Percentiles rank a stretch among this genome's conserved stretches.
phyloP scores from a whole-genome alignment of 2,113 vertebrate genomes.

The Ahaetulla prasina region DNA sequence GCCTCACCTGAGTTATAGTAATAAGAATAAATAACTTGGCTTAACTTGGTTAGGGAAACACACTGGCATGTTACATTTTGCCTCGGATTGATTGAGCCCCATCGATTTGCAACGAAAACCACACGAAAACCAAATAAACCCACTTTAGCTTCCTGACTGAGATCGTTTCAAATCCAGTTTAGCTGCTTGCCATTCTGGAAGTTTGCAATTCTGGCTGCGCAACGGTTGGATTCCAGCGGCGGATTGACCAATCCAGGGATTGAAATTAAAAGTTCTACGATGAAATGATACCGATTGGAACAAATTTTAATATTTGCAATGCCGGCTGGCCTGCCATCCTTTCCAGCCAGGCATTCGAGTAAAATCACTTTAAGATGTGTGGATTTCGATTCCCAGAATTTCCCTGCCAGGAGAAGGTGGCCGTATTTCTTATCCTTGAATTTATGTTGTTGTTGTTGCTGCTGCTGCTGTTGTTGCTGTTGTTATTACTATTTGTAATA shows the following conservation, averaged over 20 bases:
- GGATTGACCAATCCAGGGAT: background rate
- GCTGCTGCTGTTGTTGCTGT: too few species aligned
- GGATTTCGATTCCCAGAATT: background rate
- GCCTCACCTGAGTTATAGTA: background rate
- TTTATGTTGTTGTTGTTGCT: too few species aligned
- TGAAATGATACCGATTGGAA: background rate
- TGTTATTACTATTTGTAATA: too few species aligned
- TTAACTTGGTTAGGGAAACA: background rate
- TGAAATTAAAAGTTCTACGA: background rate
- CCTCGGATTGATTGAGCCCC: background rate
- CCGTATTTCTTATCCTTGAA: background rate
- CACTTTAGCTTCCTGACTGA: background rate
- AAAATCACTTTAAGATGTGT: rapidly evolving
- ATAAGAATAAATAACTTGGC: background rate
- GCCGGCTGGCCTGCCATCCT: background rate
- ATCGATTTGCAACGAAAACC: background rate
- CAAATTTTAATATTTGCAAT: background rate
- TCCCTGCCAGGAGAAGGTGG: background rate
- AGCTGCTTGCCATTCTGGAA: background rate
- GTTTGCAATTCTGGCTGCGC: background rate
- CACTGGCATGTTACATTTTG: background rate
- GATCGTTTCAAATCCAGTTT: background rate
- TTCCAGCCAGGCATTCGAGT: background rate
- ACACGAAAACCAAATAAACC: background rate
- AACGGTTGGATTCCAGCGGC: rapidly evolving